A percentile compares a stretch with the other conserved stretches of the same genome.
phyloP scores from a whole-genome alignment of 2,113 vertebrate genomes.

The Deroptyus accipitrinus region DNA sequence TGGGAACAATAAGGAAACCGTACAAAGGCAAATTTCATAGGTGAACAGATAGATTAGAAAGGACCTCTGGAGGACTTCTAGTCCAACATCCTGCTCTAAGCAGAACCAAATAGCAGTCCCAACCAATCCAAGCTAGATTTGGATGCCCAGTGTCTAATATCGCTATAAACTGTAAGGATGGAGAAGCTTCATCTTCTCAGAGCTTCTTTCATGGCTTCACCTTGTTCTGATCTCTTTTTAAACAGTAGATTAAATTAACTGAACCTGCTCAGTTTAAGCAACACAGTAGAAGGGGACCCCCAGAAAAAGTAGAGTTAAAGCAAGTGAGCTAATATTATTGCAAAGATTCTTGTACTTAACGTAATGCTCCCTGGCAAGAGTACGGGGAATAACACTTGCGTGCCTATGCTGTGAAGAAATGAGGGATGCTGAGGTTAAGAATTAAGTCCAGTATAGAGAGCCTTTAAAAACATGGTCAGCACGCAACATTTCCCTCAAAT shows the following conservation, averaged over 20 bases:
- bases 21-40: neutral
- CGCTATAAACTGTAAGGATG: neutral
- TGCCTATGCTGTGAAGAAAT: neutral
- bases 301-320: neutral
- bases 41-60: neutral
- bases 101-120: neutral
- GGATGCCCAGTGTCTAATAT: rapidly evolving
- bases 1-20: neutral
- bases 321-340: neutral
- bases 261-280: neutral
- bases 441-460: neutral
- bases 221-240: neutral
- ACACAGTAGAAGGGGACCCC: neutral
- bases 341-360: neutral
- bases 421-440: neutral
- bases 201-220: neutral
- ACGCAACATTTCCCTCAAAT: neutral
- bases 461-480: neutral
- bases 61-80: neutral
- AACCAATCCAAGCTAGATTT: neutral
- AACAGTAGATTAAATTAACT: neutral
- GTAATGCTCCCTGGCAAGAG: neutral
- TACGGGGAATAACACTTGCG: rapidly evolving
- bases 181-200: neutral
- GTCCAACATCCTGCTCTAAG: neutral